phyloP scores from a whole-genome alignment of 2,888 invertebrate genomes.

The Brachycybe producta region DNA sequence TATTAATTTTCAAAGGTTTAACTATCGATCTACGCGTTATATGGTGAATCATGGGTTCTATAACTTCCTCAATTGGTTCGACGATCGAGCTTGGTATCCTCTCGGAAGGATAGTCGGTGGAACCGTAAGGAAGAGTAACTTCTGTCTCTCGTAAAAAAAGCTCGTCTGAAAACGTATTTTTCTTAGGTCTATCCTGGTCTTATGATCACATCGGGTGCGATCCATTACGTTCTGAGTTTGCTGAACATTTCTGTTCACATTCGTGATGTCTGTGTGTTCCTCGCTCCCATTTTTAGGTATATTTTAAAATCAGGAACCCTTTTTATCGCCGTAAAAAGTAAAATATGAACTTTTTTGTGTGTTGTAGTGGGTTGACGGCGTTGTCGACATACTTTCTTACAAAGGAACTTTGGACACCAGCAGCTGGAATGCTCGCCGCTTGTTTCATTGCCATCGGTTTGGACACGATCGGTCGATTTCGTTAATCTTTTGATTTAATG shows the following conservation, averaged over 20 bases:
- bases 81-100: slow-evolving; percentile 99
- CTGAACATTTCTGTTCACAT: slow-evolving; percentile 96
- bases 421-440: slow-evolving; percentile 94
- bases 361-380: slow-evolving; percentile 81
- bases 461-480: slow-evolving; percentile 1
- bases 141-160: not conserved
- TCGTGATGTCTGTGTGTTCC: slow-evolving; percentile 94
- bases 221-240: slow-evolving; percentile 81
- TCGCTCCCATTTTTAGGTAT: slow-evolving; percentile 91
- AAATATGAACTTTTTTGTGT: slow-evolving; percentile 26
- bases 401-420: slow-evolving; percentile 91
- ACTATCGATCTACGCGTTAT: slow-evolving; percentile 95
- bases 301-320: slow-evolving; percentile 4
- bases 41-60: slow-evolving; percentile 99
- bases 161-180: not conserved
- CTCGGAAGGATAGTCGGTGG: slow-evolving; percentile 97
- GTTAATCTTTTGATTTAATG: not conserved
- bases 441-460: slow-evolving; percentile 86
- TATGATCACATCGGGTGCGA: slow-evolving; percentile 96
- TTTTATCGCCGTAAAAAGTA: not conserved
- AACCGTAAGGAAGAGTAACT: slow-evolving; percentile 46
- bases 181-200: slow-evolving; percentile 79
- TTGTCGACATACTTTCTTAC: slow-evolving; percentile 95
- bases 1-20: slow-evolving; percentile 60
- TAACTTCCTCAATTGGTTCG: slow-evolving; percentile 99